A percentile compares a stretch with the other conserved stretches of the same genome.
Conservation (phyloP, 1,140 invertebrate genomes). For the Acromyrmex echinatior region DNA sequence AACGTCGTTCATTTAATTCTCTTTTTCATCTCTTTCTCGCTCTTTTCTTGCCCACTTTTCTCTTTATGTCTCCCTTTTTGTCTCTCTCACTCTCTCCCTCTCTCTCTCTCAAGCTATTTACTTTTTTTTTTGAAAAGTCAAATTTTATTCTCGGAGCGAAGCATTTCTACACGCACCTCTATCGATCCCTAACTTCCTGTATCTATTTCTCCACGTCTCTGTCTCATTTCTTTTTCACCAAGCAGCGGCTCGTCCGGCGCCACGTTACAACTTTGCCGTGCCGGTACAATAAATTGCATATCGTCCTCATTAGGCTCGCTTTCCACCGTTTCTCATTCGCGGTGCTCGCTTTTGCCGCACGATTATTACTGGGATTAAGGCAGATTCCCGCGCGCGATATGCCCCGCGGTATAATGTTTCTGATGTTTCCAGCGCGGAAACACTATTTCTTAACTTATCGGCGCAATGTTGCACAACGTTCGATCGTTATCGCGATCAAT, state of each 20-base stretch:
- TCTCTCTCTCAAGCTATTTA: not conserved
- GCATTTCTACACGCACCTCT: not conserved
- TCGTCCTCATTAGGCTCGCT: slow-evolving; percentile 59
- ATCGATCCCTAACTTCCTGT: slow-evolving; percentile 22
- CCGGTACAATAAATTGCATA: slow-evolving; percentile 58
- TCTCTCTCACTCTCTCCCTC: too few relatives aligned
- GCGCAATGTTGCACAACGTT: slow-evolving; percentile 42
- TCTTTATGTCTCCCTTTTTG: not conserved
- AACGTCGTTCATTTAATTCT: slow-evolving; percentile 6
- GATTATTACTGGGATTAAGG: slow-evolving; percentile 60
- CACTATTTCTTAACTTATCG: slow-evolving; percentile 60
- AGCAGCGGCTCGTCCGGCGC: slow-evolving; percentile 1
- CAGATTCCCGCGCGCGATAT: slow-evolving; percentile 54
- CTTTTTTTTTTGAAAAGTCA: not conserved
- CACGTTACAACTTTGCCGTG: slow-evolving; percentile 7
- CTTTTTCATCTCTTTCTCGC: slow-evolving; percentile 2
- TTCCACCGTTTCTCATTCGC: slow-evolving; percentile 58
- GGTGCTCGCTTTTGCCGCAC: slow-evolving; percentile 41
- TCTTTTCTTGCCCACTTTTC: not conserved
- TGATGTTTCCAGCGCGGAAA: slow-evolving; percentile 54
- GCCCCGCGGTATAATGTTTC: slow-evolving; percentile 51
- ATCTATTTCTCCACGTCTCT: slow-evolving; percentile 20
- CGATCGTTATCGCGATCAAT: slow-evolving; percentile 51
- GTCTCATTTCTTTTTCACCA: slow-evolving; percentile 4
- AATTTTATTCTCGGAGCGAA: slow-evolving; percentile 14